A percentile compares a stretch with the other conserved stretches of the same genome.
Evolutionary conservation across 1,140 invertebrate genomes (phyloP).

Genomic region (Caenorhabditis brenneri): DNA sequence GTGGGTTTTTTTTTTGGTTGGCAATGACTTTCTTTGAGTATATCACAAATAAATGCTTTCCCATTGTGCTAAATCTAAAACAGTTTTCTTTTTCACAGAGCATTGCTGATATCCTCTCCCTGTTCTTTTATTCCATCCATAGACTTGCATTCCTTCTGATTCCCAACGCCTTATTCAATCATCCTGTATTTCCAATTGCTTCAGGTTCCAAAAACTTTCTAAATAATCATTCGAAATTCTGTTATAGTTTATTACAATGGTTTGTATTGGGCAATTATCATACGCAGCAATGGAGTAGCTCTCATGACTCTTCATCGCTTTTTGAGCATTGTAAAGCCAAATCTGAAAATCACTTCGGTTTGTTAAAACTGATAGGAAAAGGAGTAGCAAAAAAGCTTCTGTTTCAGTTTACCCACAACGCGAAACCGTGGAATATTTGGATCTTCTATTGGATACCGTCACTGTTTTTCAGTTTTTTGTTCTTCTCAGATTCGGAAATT

Average conservation of each 20-base stretch:
- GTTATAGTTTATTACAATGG: conserved; percentile 6
- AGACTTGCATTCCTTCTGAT: no score
- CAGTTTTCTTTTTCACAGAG: no score
- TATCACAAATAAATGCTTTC: no score
- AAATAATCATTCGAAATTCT: neutral
- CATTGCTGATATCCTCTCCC: no score
- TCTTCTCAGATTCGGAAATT: neutral
- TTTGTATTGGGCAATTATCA: neutral
- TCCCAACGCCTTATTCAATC: no score
- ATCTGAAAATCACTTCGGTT: neutral
- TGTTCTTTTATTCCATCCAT: no score
- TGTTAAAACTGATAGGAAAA: neutral
- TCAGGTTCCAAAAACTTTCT: no score
- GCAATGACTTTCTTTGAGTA: no score
- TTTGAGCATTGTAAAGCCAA: neutral
- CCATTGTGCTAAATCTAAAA: no score
- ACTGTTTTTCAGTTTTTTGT: neutral
- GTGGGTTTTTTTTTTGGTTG: no score
- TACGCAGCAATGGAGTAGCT: neutral
- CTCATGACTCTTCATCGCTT: neutral
- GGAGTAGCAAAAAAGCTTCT: neutral
- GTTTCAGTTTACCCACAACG: neutral
- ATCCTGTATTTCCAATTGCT: no score
- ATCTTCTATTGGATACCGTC: neutral
- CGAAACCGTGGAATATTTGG: neutral